Evolutionary conservation across 2,888 invertebrate genomes (phyloP).

Genomic region (Tinea trinotella): DNA sequence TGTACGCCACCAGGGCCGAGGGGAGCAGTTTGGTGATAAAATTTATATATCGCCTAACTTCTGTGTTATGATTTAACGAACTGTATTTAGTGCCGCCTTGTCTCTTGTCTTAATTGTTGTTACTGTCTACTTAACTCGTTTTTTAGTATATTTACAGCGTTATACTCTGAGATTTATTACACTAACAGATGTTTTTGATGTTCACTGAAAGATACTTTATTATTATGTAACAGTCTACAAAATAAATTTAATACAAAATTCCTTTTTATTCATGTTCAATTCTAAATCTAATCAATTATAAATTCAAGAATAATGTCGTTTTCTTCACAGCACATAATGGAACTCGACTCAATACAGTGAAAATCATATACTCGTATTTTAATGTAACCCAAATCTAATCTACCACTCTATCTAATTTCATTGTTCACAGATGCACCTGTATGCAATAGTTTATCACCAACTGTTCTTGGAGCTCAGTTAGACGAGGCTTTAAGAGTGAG

Average conservation of each 20-base stretch:
- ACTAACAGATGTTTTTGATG: neutral
- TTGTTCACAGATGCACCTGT: conserved; percentile 83
- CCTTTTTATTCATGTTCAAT: too few species aligned
- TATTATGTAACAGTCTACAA: too few species aligned
- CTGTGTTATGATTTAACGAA: conserved; percentile 63
- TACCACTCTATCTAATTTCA: too few species aligned
- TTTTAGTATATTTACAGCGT: neutral
- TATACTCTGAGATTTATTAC: neutral
- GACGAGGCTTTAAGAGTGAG: conserved; percentile 85
- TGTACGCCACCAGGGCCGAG: conserved; percentile 36
- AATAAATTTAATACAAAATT: too few species aligned
- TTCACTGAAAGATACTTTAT: neutral
- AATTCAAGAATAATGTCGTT: too few species aligned
- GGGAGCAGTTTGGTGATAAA: conserved; percentile 50
- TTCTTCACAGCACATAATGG: too few species aligned
- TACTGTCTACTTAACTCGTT: conserved; percentile 3
- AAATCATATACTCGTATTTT: too few species aligned
- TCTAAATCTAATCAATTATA: too few species aligned
- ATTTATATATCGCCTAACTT: conserved; percentile 50
- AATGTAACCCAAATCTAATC: too few species aligned
- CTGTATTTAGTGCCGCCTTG: conserved; percentile 46
- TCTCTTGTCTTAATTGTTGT: conserved; percentile 46
- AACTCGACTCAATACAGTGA: too few species aligned
- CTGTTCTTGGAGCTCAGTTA: conserved; percentile 87
- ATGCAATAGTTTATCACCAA: conserved; percentile 79